A percentile compares a stretch with the other conserved stretches of the same genome.
Evolutionary conservation across 1,140 invertebrate species (phyloP).

Genomic region (Dysdera silvatica): DNA sequence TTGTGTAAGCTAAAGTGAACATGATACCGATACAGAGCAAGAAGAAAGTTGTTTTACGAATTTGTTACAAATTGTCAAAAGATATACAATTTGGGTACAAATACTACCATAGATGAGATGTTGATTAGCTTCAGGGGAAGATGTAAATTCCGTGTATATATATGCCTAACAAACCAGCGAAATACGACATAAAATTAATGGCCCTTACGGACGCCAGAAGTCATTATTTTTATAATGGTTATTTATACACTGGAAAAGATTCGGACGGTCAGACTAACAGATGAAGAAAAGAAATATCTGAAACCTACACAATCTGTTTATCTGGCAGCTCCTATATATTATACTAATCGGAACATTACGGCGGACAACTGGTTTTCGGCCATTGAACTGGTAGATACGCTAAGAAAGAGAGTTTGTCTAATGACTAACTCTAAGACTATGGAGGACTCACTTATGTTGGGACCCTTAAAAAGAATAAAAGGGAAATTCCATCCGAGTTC

Average conservation of each 20-base stretch:
- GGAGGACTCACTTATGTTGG: conserved; percentile 27
- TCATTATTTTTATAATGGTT: conserved; percentile 25
- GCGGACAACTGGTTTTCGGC: conserved; percentile 30
- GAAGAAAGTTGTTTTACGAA: conserved; percentile 27
- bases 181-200: conserved; percentile 35
- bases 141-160: conserved; percentile 28
- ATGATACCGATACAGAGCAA: too few relatives aligned
- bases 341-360: conserved; percentile 21
- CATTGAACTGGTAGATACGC: conserved; percentile 14
- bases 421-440: too few relatives aligned
- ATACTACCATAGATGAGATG: conserved; percentile 11
- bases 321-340: conserved; percentile 5
- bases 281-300: conserved; percentile 23
- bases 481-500: conserved; percentile 20
- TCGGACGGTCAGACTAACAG: conserved; percentile 11
- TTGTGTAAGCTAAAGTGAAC: too few relatives aligned
- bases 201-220: conserved; percentile 22
- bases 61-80: conserved; percentile 29
- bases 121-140: conserved; percentile 24
- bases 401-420: conserved; percentile 18
- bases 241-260: conserved; percentile 32
- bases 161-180: conserved; percentile 29
- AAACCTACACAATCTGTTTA: too few relatives aligned
- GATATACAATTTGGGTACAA: conserved; percentile 10
- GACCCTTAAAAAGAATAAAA: conserved; percentile 30